phyloP scores from a whole-genome alignment of 2,113 vertebrate genomes.

The Spermophilus dauricus region DNA sequence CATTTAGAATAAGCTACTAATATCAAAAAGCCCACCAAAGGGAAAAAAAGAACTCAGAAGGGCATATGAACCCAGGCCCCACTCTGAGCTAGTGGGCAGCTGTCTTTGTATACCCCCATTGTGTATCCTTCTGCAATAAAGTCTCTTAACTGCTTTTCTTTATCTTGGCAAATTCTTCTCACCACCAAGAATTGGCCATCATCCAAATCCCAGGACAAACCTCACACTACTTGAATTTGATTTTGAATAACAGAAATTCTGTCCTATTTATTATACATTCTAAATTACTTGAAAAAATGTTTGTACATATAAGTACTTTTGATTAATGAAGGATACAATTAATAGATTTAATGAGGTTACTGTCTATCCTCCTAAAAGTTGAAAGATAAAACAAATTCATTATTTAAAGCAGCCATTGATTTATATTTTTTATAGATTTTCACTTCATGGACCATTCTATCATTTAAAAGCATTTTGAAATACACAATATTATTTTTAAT shows the following conservation, averaged over 20 bases:
- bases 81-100: no score
- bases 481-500: not conserved
- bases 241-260: conserved; percentile 5
- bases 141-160: no score
- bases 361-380: not conserved
- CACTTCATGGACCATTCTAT: not conserved
- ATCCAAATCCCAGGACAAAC: no score
- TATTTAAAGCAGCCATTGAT: not conserved
- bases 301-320: not conserved
- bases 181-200: no score
- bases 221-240: not conserved
- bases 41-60: no score
- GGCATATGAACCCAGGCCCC: no score
- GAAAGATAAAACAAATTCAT: conserved; percentile 36
- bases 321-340: not conserved
- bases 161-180: no score
- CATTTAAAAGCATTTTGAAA: not conserved
- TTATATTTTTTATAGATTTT: not conserved
- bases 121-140: no score
- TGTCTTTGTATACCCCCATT: no score
- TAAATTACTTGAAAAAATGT: not conserved
- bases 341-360: not conserved
- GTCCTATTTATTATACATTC: not conserved
- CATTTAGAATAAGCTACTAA: no score
- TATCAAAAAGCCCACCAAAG: no score